phyloP scores from a whole-genome alignment of 2,888 invertebrate genomes.

The Dyspetes luteomarginatus region DNA sequence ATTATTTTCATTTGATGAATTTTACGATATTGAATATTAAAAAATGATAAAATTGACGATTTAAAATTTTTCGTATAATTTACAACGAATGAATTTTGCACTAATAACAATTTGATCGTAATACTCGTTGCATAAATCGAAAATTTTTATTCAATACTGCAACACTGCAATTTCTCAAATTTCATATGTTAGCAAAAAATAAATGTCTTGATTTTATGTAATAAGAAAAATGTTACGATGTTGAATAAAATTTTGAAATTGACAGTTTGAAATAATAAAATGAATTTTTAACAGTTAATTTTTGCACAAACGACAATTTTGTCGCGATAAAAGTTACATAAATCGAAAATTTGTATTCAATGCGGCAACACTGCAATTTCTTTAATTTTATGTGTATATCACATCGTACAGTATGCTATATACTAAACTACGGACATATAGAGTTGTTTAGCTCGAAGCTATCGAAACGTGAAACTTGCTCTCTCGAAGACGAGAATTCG shows the following conservation, averaged over 20 bases:
- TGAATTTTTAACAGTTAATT: too few species aligned
- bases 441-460: constrained; percentile 48
- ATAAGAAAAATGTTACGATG: not conserved
- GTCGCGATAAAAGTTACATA: not conserved
- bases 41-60: not conserved
- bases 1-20: not conserved
- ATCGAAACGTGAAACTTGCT: constrained; percentile 50
- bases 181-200: too few species aligned
- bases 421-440: constrained; percentile 18
- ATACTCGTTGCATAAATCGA: not conserved
- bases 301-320: not conserved
- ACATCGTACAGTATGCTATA: not conserved
- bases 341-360: not conserved
- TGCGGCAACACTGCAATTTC: not conserved
- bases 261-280: too few species aligned
- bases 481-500: constrained; percentile 41
- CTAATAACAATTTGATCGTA: not conserved
- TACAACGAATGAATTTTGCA: too few species aligned
- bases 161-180: not conserved
- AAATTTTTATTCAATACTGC: not conserved
- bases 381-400: not conserved
- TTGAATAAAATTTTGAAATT: not conserved
- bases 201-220: too few species aligned
- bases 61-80: too few species aligned
- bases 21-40: not conserved